Base-by-base conservation (phyloP, 2,888 invertebrate genomes). In the Eumerus sabulonum region DNA sequence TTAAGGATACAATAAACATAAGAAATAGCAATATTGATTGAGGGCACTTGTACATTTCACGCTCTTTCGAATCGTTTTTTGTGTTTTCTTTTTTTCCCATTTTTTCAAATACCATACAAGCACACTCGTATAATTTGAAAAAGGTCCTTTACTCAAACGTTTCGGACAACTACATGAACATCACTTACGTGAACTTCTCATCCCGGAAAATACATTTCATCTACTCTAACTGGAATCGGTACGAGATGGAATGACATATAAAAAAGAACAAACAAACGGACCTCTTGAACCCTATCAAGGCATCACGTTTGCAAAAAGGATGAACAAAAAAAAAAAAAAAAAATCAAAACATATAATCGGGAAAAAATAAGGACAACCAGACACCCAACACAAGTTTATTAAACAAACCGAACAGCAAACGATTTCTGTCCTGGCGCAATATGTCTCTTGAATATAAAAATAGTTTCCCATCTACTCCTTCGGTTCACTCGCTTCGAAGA, bases 301-400 rank as follows among this genome's bases (percentile, higher is more conserved):
- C 51, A 54, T 54, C 74, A 70, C 74, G 79, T 79, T 42, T 51
- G 51, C 50, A 51, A 63, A 47, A 48, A n/a, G n/a, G n/a, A n/a
- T n/a, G n/a, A n/a, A n/a, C n/a, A n/a, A n/a, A n/a, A n/a, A n/a
- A n/a, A n/a, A n/a, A n/a, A n/a, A n/a, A n/a, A n/a, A n/a, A n/a
- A n/a, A n/a, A n/a, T n/a, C n/a, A n/a, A n/a, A n/a, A n/a, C n/a
- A n/a, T n/a, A n/a, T n/a, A n/a, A n/a, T n/a, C n/a, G n/a, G n/a
- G n/a, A n/a, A n/a, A 27, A 27, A 27, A 27, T 4, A 27, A 27
- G 50, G 53, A 62, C 56, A 68, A 40, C 45, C 50, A 79, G 53
- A 62, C 56, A 68, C 51, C 50, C 48, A 79, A 57, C 64, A 27
- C 27, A 40, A 74, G 74, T 74, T 74, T 79, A 79, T 70, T 79